These are phyloP conservation scores for Bimastos eiseni DNA, from an alignment of 2,888 invertebrate species.

Conservation along the genomic window DNA sequence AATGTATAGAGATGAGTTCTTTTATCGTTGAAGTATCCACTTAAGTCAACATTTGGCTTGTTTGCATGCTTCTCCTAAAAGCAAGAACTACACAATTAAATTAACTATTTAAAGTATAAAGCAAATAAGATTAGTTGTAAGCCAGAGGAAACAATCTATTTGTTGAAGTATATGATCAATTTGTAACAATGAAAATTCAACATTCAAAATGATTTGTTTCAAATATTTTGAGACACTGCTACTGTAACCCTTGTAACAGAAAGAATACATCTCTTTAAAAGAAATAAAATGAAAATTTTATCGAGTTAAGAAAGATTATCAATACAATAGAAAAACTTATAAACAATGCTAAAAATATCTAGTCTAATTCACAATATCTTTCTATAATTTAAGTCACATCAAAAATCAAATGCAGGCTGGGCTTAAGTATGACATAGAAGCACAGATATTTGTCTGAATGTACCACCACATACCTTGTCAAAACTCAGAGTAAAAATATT, in stretches of 20 bases:
- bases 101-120: background rate
- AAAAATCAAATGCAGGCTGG: background rate
- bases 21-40: constrained; percentile 77
- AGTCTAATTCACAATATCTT: background rate
- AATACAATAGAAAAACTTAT: background rate
- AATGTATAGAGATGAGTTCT: constrained; percentile 85
- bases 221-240: background rate
- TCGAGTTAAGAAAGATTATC: background rate
- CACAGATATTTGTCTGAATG: background rate
- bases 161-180: background rate
- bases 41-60: constrained; percentile 75
- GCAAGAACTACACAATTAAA: background rate
- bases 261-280: too few species aligned
- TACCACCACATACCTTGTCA: background rate
- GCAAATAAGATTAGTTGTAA: background rate
- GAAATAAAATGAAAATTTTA: background rate
- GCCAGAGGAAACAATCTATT: constrained; percentile 13
- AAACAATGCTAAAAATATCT: too few species aligned
- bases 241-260: too few species aligned
- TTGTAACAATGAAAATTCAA: background rate
- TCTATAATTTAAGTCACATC: background rate
- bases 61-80: constrained; percentile 88
- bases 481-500: background rate
- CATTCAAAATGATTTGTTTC: background rate
- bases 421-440: background rate